A percentile compares a stretch with the other conserved stretches of the same genome.
These are phyloP conservation scores for Leptinotarsa undecemlineata DNA, from an alignment of 1,140 invertebrate species.

Conservation along the genomic window DNA sequence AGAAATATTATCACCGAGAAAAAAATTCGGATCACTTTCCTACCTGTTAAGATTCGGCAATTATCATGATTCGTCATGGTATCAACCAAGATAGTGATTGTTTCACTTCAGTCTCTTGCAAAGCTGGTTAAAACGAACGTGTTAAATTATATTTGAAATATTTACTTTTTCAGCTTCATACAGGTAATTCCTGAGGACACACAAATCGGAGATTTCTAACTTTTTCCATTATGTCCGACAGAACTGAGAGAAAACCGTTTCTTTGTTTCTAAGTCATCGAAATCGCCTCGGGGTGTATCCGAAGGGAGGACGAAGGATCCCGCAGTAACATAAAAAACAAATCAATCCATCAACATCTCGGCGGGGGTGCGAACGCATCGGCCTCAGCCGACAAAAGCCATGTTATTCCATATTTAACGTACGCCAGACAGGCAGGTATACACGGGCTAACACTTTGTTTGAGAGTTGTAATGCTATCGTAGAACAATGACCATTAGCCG, in stretches of 20 bases:
- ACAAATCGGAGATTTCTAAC: no score
- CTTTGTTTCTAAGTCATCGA: constrained; percentile 8
- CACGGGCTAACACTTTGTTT: constrained; percentile 23
- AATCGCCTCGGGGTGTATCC: constrained; percentile 11
- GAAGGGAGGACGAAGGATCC: constrained; percentile 8
- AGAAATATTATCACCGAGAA: no score
- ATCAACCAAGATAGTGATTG: no score
- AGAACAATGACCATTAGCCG: constrained; percentile 27
- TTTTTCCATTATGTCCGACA: no score
- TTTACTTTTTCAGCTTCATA: no score
- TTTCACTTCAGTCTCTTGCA: no score
- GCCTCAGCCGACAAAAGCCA: constrained; percentile 47
- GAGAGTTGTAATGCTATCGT: constrained; percentile 24
- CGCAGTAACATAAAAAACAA: constrained; percentile 45
- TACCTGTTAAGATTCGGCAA: no score
- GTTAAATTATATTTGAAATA: no score
- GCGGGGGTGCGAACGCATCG: constrained; percentile 38
- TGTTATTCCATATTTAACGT: constrained; percentile 50
- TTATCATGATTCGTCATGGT: no score
- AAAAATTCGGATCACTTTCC: no score
- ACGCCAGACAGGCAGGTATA: constrained; percentile 37
- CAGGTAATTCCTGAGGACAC: no score
- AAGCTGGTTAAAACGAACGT: no score
- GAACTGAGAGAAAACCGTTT: background rate
- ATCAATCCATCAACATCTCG: constrained; percentile 50